These are phyloP conservation scores for Thelaira solivaga DNA, from an alignment of 2,888 invertebrate genomes.

Conservation along the genomic window DNA sequence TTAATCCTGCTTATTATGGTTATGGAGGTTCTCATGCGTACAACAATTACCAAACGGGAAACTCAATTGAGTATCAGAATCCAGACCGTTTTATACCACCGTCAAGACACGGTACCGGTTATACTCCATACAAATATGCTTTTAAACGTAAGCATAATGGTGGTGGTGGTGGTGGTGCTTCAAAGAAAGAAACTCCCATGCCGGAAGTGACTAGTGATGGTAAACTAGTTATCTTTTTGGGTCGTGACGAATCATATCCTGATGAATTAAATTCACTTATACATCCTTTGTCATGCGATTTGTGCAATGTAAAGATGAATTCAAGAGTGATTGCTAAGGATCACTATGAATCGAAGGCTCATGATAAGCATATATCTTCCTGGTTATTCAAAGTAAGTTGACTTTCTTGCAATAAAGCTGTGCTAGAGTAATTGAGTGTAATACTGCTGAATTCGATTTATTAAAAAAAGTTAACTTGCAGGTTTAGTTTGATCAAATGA, in stretches of 20 bases:
- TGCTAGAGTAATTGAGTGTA: background rate
- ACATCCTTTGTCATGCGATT: constrained; percentile 78
- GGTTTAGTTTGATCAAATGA: too few species aligned
- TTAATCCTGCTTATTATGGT: constrained; percentile 47
- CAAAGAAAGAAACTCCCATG: constrained; percentile 20
- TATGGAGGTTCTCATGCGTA: constrained; percentile 21
- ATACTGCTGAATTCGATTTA: background rate
- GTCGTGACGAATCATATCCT: constrained; percentile 71
- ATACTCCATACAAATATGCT: background rate
- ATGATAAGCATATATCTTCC: constrained; percentile 78
- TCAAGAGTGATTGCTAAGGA: constrained; percentile 77
- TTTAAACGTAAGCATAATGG: constrained; percentile 55
- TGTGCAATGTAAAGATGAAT: constrained; percentile 78
- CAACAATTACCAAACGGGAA: background rate
- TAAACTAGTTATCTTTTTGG: constrained; percentile 66
- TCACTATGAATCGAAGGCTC: constrained; percentile 79
- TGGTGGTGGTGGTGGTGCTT: constrained; percentile 1
- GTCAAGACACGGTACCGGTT: constrained; percentile 36
- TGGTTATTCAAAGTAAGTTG: constrained; percentile 74
- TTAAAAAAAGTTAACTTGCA: too few species aligned
- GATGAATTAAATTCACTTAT: constrained; percentile 77
- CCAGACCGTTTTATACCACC: constrained; percentile 58
- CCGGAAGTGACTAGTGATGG: constrained; percentile 45
- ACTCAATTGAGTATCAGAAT: constrained; percentile 16
- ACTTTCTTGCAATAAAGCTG: background rate